Conservation (phyloP, 2,113 vertebrate species). For the Brienomyrus brachyistius region DNA sequence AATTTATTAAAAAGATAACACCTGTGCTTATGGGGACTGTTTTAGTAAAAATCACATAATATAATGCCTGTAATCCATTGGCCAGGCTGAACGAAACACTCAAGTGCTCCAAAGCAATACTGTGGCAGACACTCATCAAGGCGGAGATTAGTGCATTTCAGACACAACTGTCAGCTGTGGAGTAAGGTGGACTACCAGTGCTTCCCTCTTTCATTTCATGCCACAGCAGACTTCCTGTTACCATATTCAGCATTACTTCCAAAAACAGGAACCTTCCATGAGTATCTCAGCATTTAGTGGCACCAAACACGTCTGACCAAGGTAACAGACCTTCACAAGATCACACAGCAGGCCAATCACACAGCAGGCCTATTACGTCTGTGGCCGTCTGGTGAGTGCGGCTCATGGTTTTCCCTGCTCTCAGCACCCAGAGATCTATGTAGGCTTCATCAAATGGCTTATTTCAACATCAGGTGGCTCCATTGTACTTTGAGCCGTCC, state of each 20-base stretch:
- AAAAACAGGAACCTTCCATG: constrained; percentile 3
- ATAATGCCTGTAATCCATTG: background rate
- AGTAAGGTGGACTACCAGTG: background rate
- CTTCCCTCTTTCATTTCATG: constrained; percentile 29
- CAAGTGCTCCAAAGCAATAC: background rate
- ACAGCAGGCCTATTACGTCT: background rate
- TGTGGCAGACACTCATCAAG: background rate
- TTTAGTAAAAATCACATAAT: background rate
- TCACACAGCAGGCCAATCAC: background rate
- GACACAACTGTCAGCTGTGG: background rate
- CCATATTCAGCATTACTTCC: constrained; percentile 14
- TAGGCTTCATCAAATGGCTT: background rate
- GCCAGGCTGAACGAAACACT: background rate
- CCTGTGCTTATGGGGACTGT: background rate
- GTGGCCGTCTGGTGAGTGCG: background rate
- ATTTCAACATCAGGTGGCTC: background rate
- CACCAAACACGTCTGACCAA: background rate
- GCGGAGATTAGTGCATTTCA: constrained; percentile 34
- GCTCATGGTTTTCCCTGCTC: background rate
- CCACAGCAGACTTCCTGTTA: constrained; percentile 28
- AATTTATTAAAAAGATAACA: background rate
- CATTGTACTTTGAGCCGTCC: background rate
- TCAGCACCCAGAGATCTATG: background rate
- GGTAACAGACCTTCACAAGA: background rate
- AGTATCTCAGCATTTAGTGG: background rate